Percentiles rank a stretch among this genome's conserved stretches.
Conservation (phyloP, 1,140 invertebrate species). For the Bombus pyrosoma region DNA sequence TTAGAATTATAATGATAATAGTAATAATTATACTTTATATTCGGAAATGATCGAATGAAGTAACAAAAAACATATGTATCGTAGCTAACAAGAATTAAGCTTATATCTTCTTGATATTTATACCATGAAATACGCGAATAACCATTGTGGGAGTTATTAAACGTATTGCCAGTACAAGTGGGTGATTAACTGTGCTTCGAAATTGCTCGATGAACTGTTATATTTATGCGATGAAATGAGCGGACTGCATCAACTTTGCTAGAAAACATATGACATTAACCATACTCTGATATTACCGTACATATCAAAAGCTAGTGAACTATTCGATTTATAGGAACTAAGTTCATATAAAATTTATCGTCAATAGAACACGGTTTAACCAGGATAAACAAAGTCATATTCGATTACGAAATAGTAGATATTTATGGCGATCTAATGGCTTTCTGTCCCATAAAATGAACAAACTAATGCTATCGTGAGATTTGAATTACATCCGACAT, state of each 20-base stretch:
- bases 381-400: constrained; percentile 6
- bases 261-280: background rate
- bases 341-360: background rate
- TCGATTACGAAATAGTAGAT: background rate
- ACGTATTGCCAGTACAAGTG: constrained; percentile 1
- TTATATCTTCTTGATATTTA: background rate
- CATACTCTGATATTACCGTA: background rate
- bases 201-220: constrained; percentile 14
- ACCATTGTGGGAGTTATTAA: background rate
- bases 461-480: no score
- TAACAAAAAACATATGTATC: background rate
- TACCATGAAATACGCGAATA: background rate
- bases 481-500: background rate
- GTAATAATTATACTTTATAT: background rate
- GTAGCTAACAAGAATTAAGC: background rate
- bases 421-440: background rate
- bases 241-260: constrained; percentile 13
- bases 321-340: background rate
- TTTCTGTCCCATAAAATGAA: background rate
- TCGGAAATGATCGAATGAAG: background rate
- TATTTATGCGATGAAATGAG: background rate
- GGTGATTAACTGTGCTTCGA: background rate
- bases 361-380: background rate
- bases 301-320: background rate
- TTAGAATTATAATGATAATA: no score